These are phyloP conservation scores for Sorex maritimensis DNA, from an alignment of 2,797 vertebrate species.

Conservation along the genomic window DNA sequence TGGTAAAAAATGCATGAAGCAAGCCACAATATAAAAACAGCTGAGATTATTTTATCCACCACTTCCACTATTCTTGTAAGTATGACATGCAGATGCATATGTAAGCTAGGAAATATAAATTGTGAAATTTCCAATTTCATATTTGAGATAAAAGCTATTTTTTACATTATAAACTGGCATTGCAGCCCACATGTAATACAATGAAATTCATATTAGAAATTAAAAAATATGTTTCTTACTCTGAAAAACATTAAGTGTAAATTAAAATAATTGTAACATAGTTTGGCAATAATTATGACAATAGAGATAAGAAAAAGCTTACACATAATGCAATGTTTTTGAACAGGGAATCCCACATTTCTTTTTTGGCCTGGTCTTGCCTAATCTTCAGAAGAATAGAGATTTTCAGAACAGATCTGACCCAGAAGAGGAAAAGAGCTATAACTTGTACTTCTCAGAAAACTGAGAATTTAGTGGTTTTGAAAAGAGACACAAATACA, in stretches of 20 bases:
- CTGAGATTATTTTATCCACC: not conserved
- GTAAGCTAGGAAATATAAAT: not conserved
- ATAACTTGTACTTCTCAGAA: not conserved
- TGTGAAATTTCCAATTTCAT: not conserved
- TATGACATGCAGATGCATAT: not conserved
- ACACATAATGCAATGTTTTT: too few relatives aligned
- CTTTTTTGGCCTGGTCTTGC: not conserved
- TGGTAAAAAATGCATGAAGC: not conserved
- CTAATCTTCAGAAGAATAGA: not conserved
- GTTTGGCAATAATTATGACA: too few relatives aligned
- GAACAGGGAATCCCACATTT: not conserved
- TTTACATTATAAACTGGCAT: not conserved
- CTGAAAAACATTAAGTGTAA: constrained; percentile 2
- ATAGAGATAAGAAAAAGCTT: too few relatives aligned
- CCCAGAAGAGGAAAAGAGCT: not conserved
- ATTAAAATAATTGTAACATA: not conserved
- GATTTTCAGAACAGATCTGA: not conserved
- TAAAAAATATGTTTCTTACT: not conserved
- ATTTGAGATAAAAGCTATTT: not conserved
- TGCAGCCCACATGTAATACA: not conserved
- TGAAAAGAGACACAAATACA: not conserved
- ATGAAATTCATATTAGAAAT: not conserved
- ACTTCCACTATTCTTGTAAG: constrained; percentile 14
- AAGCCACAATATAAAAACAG: not conserved
- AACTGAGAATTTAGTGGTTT: constrained; percentile 18